phyloP scores from a whole-genome alignment of 2,797 vertebrate genomes.

The Peromyscus eremicus region DNA sequence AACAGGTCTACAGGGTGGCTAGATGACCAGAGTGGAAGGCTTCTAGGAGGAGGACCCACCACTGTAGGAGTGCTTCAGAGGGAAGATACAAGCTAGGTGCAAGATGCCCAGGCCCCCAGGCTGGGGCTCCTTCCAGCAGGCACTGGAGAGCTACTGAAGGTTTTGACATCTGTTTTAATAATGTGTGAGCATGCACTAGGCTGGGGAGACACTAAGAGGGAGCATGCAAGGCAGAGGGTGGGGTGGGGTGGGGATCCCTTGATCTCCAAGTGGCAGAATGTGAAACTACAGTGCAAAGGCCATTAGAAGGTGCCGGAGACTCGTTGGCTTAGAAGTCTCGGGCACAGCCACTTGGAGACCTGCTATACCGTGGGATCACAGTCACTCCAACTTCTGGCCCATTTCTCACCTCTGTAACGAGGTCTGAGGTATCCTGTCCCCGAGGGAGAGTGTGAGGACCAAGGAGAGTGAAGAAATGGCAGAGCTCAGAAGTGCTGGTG shows the following conservation, averaged over 20 bases:
- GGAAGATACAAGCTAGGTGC: not conserved
- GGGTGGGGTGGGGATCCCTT: not conserved
- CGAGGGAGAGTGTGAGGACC: not conserved
- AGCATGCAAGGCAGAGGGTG: too few relatives aligned
- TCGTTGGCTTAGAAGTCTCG: not conserved
- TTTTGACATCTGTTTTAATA: not conserved
- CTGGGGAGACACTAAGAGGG: not conserved
- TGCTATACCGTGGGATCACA: not conserved
- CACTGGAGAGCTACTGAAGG: not conserved
- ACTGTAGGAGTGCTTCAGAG: accelerated
- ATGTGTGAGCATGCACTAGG: not conserved
- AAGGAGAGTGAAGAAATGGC: not conserved
- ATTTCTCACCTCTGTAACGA: not conserved
- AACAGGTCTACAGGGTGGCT: not conserved
- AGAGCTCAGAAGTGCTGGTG: not conserved
- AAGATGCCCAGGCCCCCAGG: not conserved
- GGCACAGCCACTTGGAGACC: not conserved
- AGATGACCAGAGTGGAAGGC: not conserved
- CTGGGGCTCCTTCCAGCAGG: not conserved
- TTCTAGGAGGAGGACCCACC: not conserved
- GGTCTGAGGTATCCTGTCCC: not conserved
- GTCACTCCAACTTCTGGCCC: not conserved
- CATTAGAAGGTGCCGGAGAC: not conserved
- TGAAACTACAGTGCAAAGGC: not conserved
- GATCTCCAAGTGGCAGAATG: not conserved